Conservation (phyloP, 2,797 vertebrate genomes). For the Liasis olivaceus region DNA sequence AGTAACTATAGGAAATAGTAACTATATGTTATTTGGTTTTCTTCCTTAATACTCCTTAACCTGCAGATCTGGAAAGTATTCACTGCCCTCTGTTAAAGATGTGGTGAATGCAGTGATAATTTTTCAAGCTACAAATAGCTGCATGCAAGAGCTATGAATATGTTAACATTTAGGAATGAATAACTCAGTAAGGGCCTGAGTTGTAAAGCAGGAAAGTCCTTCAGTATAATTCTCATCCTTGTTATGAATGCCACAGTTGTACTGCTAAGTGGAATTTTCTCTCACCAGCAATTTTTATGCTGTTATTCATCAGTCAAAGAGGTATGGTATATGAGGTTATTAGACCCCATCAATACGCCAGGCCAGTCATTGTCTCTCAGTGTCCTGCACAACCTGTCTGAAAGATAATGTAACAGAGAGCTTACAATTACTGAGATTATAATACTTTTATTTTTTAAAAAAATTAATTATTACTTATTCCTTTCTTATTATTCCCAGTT, state of each 20-base stretch:
- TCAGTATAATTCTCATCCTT: not conserved
- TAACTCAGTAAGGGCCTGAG: not conserved
- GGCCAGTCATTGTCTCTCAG: not conserved
- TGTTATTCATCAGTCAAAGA: not conserved
- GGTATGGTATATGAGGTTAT: not conserved
- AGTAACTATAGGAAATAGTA: no score
- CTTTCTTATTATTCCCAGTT: not conserved
- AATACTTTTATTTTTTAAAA: not conserved
- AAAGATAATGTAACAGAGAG: not conserved
- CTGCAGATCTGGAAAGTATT: not conserved
- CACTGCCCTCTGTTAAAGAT: not conserved
- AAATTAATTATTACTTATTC: not conserved
- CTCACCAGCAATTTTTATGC: not conserved
- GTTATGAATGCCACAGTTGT: not conserved
- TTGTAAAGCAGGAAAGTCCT: not conserved
- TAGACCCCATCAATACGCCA: not conserved
- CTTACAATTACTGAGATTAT: not conserved
- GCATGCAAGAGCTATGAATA: not conserved
- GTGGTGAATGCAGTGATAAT: not conserved
- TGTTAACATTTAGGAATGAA: conserved; percentile 7
- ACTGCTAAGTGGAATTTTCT: not conserved
- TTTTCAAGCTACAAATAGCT: not conserved
- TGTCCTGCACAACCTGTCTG: not conserved
- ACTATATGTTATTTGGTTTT: not conserved
- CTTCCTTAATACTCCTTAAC: not conserved